These are phyloP conservation scores for Heterohyrax brucei DNA, from an alignment of 2,797 vertebrate genomes.

Conservation along the genomic window DNA sequence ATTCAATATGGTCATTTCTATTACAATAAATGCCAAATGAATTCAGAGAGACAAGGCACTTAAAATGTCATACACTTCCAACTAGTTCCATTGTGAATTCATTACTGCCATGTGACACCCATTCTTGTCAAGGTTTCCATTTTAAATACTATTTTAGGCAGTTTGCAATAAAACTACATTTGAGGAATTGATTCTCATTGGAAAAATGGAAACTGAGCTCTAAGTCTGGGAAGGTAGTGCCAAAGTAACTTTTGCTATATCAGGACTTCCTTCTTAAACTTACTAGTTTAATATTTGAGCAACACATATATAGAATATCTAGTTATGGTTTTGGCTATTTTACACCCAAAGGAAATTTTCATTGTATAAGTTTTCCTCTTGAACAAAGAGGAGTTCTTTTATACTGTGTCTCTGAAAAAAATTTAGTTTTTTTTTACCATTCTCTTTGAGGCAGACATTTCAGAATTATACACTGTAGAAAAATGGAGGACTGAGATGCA, in stretches of 20 bases:
- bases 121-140: constrained; percentile 72
- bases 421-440: background rate
- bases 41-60: constrained; percentile 78
- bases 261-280: background rate
- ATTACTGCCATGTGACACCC: constrained; percentile 73
- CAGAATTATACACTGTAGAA: background rate
- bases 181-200: constrained; percentile 63
- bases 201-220: constrained; percentile 52
- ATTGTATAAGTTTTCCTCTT: background rate
- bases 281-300: constrained; percentile 2
- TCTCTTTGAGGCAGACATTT: background rate
- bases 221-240: constrained; percentile 14
- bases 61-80: constrained; percentile 77
- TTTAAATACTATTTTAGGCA: constrained; percentile 79
- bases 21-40: constrained; percentile 82
- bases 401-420: background rate
- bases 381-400: constrained; percentile 5
- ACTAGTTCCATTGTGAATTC: constrained; percentile 64
- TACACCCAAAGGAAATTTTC: constrained; percentile 42
- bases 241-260: constrained; percentile 24
- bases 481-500: background rate
- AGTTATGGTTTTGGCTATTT: background rate
- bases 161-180: constrained; percentile 71
- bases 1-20: constrained; percentile 79
- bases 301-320: background rate